Evolutionary conservation across 1,140 invertebrate genomes (phyloP), one percentile per base, ranked within the genome.

Genomic region (Brachystomella parvula): DNA sequence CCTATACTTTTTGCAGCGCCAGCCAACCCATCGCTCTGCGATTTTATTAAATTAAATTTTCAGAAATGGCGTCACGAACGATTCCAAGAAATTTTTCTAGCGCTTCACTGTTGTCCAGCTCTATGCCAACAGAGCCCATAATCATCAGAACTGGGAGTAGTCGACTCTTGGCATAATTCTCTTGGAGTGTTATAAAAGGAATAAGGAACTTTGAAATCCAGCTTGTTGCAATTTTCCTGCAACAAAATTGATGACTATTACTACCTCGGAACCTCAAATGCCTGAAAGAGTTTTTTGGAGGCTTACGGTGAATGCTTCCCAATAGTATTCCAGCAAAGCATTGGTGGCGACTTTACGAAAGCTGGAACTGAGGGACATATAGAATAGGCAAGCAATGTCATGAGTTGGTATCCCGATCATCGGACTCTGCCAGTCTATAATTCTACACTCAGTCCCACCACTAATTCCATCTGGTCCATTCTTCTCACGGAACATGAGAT

Each of bases 391-490:
- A 0, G 88, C 88, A 0, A 89, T 78, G 75, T 90, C 88, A 73
- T 89, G 89, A 26, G 85, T 87, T 1, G 85, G 84, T 67, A 84
- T 78, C 62, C 87, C 87, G 66, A 88, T 84, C 0, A 87, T 88
- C 35, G 89, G 85, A 87, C 89, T 89, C 79, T 89, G 88, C 87
- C 88, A 90, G 75, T 89, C 88, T 24, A 90, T 76, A n/a, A 89
- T 86, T 26, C 82, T 81, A 71, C 87, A 89, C 24, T 78, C 76
- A 74, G 66, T 80, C 78, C 61, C 76, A 80, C 12, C 63, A 31
- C 21, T 68, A 70, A 32, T 78, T 80, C 44, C 72, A 76, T 68
- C 84, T 81, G 33, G 6, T 39, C 35, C 6, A 19, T 6, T 6
- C 19, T 39, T 19, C 35, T 39, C 35, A 6, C 80, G 79, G 72